Conservation (phyloP, 2,888 invertebrate species). For the Beris chalybata region DNA sequence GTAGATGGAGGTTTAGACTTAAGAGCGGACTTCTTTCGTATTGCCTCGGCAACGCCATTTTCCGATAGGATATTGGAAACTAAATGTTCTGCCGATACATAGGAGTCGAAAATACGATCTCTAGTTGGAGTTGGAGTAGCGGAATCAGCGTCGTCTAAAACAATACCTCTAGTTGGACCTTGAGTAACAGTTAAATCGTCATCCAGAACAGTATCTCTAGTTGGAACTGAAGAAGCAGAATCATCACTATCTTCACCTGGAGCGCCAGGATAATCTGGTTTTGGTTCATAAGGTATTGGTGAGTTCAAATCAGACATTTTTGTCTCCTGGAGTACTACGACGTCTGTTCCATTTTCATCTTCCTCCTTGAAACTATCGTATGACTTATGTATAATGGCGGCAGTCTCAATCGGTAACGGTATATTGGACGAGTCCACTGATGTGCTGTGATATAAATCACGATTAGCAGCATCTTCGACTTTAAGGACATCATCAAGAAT, state of each 20-base stretch:
- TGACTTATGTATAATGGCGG: conserved; percentile 50
- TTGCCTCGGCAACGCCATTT: conserved; percentile 6
- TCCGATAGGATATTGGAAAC: conserved; percentile 13
- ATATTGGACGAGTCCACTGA: conserved; percentile 50
- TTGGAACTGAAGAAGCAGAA: not conserved
- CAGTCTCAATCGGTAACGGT: conserved; percentile 50
- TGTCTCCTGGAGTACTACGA: not conserved
- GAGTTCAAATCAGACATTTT: not conserved
- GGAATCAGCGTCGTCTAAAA: not conserved
- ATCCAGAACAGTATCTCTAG: conserved; percentile 3
- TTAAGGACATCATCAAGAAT: conserved; percentile 52
- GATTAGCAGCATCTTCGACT: conserved; percentile 43
- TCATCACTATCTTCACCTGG: not conserved
- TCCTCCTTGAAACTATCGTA: conserved; percentile 42
- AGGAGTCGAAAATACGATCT: conserved; percentile 1
- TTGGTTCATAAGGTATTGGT: conserved; percentile 5
- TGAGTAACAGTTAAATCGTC: not conserved
- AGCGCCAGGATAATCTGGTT: conserved; percentile 20
- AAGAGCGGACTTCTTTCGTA: not conserved
- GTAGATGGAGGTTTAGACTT: conserved; percentile 6
- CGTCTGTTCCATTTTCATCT: conserved; percentile 16
- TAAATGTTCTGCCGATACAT: not conserved
- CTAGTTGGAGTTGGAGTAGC: not conserved
- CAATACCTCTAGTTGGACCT: conserved; percentile 3
- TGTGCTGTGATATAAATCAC: conserved; percentile 30